Conservation (phyloP, 2,797 vertebrate genomes). For the Sebastes vulpes region DNA sequence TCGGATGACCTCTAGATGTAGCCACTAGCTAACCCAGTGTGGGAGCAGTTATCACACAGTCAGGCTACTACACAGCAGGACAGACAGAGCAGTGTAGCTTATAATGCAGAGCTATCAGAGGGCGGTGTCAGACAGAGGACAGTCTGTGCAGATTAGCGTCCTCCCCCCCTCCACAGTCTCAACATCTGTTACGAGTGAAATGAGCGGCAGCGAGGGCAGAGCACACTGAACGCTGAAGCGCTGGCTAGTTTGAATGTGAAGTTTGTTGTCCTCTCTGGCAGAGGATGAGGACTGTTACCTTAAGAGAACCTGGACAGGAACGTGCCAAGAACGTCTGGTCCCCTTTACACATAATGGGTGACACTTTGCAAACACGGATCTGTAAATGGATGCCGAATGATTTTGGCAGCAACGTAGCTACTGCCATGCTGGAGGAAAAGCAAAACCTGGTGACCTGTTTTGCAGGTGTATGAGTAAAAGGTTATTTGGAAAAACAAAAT, state of each 20-base stretch:
- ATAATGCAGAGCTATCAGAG: slow-evolving; percentile 34
- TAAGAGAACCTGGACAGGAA: slow-evolving; percentile 9
- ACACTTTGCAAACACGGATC: slow-evolving; percentile 44
- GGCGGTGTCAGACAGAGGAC: slow-evolving; percentile 49
- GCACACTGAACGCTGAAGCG: not conserved
- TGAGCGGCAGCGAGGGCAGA: slow-evolving; percentile 12
- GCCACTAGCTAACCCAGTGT: slow-evolving; percentile 23
- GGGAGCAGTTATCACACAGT: slow-evolving; percentile 50
- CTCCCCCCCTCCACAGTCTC: slow-evolving; percentile 15
- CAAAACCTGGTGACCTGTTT: not conserved
- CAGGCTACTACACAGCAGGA: slow-evolving; percentile 25
- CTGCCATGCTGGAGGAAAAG: not conserved
- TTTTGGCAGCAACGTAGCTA: not conserved
- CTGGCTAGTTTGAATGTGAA: slow-evolving; percentile 32
- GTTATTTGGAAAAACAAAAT: not conserved
- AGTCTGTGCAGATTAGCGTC: slow-evolving; percentile 53
- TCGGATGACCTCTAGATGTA: slow-evolving; percentile 56
- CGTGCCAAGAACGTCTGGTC: not conserved
- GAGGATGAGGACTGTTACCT: slow-evolving; percentile 25
- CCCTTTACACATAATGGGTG: slow-evolving; percentile 31
- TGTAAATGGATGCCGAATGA: slow-evolving; percentile 30
- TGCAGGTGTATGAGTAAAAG: not conserved
- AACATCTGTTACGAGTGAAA: slow-evolving; percentile 66
- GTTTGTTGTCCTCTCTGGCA: slow-evolving; percentile 33
- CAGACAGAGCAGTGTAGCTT: slow-evolving; percentile 37